Percentiles rank a stretch among this genome's conserved stretches.
Evolutionary conservation across 92 coral and sea anemone species (phyloP).

Genomic region (Isaurus tuberculatus): DNA sequence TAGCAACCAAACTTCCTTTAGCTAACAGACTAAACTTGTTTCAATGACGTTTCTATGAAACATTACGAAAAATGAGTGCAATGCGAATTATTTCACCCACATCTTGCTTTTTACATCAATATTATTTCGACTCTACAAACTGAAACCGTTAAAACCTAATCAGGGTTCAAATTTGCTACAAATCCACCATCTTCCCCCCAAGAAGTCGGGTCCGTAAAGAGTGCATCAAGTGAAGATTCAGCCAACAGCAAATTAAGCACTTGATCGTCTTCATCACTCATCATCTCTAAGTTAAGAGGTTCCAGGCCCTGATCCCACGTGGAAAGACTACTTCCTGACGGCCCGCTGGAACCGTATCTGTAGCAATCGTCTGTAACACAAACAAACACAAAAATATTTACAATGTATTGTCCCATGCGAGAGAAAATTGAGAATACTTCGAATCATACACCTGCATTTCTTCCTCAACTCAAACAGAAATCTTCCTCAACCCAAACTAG

Average conservation of each 20-base stretch:
- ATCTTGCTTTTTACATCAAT: background rate
- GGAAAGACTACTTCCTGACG: background rate
- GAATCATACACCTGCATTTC: too few species aligned
- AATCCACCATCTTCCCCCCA: conserved; percentile 73
- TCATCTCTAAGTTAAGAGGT: conserved; percentile 61
- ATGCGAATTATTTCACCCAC: background rate
- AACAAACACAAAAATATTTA: background rate
- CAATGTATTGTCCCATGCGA: too few species aligned
- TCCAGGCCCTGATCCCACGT: conserved; percentile 36
- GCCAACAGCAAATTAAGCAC: conserved; percentile 83
- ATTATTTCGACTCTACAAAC: background rate
- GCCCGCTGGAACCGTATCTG: conserved; percentile 1
- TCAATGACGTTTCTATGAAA: too few species aligned
- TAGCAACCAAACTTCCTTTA: too few species aligned
- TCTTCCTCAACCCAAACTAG: too few species aligned
- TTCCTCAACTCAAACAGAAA: too few species aligned
- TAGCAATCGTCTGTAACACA: conserved; percentile 8
- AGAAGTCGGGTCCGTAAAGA: conserved; percentile 65
- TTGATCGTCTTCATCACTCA: conserved; percentile 83
- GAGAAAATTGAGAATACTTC: too few species aligned
- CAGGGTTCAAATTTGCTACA: conserved; percentile 64
- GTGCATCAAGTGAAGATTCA: conserved; percentile 72
- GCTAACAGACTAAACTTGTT: too few species aligned
- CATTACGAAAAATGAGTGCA: too few species aligned
- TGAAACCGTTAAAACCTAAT: background rate